A percentile compares a stretch with the other conserved stretches of the same genome.
Conservation (phyloP, 2,888 invertebrate genomes). For the Halocaridina rubra region DNA sequence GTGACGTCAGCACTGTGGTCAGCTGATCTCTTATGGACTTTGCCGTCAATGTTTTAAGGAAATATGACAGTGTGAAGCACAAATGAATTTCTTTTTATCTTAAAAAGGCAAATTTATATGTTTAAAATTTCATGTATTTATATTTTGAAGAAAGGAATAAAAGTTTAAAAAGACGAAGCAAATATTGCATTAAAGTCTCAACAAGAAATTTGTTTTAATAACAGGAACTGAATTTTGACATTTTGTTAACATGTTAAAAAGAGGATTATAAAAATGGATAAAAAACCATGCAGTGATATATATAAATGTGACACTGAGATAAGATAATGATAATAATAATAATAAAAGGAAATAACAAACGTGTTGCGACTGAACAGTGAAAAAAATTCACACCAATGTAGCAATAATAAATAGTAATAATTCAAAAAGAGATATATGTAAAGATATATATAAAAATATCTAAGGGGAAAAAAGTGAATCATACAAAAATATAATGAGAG, state of each 20-base stretch:
- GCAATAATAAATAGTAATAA: conserved; percentile 43
- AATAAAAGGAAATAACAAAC: conserved; percentile 47
- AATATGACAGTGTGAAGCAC: conserved; percentile 60
- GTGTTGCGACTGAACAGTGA: conserved; percentile 52
- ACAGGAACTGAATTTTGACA: no score
- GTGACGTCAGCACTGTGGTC: conserved; percentile 60
- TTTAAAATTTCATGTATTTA: conserved; percentile 48
- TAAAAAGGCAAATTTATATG: conserved; percentile 12
- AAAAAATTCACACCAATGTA: conserved; percentile 57
- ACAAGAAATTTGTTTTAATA: conserved; percentile 18
- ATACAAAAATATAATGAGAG: conserved; percentile 32
- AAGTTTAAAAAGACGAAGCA: conserved; percentile 12
- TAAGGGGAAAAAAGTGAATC: conserved; percentile 30
- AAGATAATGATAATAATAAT: no score
- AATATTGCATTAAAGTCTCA: conserved; percentile 9
- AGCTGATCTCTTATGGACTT: conserved; percentile 57
- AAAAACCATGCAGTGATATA: conserved; percentile 53
- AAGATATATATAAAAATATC: conserved; percentile 35
- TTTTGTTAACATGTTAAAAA: no score
- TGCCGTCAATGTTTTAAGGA: conserved; percentile 54
- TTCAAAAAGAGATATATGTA: not conserved
- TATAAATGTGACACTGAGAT: conserved; percentile 47
- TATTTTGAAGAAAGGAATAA: no score
- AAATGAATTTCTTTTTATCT: conserved; percentile 14
- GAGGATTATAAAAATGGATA: conserved; percentile 32